phyloP scores from a whole-genome alignment of 2,888 invertebrate genomes.

The Phania funesta region DNA sequence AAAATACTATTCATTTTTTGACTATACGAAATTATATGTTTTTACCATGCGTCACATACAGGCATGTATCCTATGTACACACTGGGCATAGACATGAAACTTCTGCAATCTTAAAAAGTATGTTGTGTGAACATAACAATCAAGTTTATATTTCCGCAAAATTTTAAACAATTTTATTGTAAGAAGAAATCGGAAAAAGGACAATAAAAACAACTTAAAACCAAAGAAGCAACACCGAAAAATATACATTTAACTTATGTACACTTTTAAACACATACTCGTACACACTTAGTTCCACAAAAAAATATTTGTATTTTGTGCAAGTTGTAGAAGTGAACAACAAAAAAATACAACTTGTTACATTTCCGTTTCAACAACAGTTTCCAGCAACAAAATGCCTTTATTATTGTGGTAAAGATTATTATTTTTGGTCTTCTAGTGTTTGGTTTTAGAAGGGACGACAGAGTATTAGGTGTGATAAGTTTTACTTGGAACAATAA shows the following conservation, averaged over 20 bases:
- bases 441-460: slow-evolving; percentile 22
- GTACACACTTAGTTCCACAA: background rate
- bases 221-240: background rate
- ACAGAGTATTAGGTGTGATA: background rate
- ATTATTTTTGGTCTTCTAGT: slow-evolving; percentile 2
- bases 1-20: no score
- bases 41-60: background rate
- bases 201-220: slow-evolving; percentile 20
- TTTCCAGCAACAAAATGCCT: slow-evolving; percentile 56
- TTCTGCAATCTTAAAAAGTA: slow-evolving; percentile 16
- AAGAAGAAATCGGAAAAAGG: slow-evolving; percentile 14
- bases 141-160: slow-evolving; percentile 65
- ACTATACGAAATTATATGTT: no score
- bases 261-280: background rate
- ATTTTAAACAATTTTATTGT: slow-evolving; percentile 61
- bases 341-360: slow-evolving; percentile 63
- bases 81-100: background rate
- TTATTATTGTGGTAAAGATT: slow-evolving; percentile 41
- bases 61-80: background rate
- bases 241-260: background rate
- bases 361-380: slow-evolving; percentile 60
- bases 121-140: slow-evolving; percentile 64
- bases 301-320: background rate
- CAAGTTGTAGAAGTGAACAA: slow-evolving; percentile 40
- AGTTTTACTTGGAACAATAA: background rate